Evolutionary conservation across 1,140 invertebrate genomes (phyloP), one percentile per base, ranked within the genome.

Genomic region (Formica selysi): DNA sequence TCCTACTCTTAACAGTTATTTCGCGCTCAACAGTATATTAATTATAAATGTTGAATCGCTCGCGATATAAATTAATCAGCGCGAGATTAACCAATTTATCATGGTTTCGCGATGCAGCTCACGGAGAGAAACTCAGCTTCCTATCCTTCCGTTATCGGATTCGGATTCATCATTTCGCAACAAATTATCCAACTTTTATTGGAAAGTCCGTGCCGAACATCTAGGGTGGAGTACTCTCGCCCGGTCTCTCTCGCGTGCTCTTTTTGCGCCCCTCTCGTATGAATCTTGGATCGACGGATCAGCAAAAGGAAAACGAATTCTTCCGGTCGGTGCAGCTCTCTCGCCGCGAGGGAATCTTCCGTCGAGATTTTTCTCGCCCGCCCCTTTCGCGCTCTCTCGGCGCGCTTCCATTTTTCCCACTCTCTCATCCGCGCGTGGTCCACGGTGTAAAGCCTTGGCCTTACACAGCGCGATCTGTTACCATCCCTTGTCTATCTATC

Each of bases 261-360:
- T 32, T 4, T 32, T 32, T 32, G 32, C 32, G 32, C 13, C 19
- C 57, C 26, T 59, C 65, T 57, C 67, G 36, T 22, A 38, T 26
- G 48, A 32, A 80, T 80, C 76, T 80, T 64, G 76, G 26, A 29
- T 62, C 13, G 26, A 1, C 32, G 64, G 48, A 38, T 44, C 73
- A 44, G 11, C 61, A 85, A 85, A 85, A 85, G 83, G 62, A 85
- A 80, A 85, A 85, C 74, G 62, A 80, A 85, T 59, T 79, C 76
- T 85, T 85, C 36, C 62, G 73, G 13, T 29, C 57, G 38, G 36
- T 7, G 8, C 71, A 64, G 41, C 81, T 85, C 73, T 85, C 81
- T 76, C 73, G 68, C 51, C 38, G 44, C 32, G 26, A 64, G 48
- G 59, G 59, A 76, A 76, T 76, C 51, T 16, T 44, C 7, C 61